Conservation (phyloP, 2,113 vertebrate species). For the Paraplagusia blochii region DNA sequence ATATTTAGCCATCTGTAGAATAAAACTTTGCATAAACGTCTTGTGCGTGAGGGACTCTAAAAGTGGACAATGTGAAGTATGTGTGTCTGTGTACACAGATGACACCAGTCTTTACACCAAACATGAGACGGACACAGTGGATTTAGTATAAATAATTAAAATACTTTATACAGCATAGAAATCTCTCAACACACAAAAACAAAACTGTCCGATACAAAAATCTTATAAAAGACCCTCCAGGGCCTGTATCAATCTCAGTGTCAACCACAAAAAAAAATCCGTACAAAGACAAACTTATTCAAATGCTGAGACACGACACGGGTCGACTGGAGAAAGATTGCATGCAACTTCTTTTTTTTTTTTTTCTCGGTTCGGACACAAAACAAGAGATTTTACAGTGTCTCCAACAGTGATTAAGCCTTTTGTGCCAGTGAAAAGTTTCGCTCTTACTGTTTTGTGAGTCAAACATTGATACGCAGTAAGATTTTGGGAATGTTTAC, state of each 20-base stretch:
- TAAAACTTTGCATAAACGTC: no score
- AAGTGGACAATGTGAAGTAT: no score
- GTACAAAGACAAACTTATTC: slow-evolving; percentile 67
- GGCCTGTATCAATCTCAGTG: slow-evolving; percentile 62
- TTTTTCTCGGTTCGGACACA: slow-evolving; percentile 33
- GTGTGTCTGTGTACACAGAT: neutral
- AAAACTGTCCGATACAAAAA: slow-evolving; percentile 75
- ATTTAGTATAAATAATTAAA: slow-evolving; percentile 78
- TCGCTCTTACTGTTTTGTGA: neutral
- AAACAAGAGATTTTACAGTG: slow-evolving; percentile 29
- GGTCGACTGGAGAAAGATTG: slow-evolving; percentile 48
- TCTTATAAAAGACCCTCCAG: slow-evolving; percentile 70
- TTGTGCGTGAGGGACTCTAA: no score
- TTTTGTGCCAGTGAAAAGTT: slow-evolving; percentile 51
- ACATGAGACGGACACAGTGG: slow-evolving; percentile 52
- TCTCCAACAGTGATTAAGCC: slow-evolving; percentile 58
- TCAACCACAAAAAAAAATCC: slow-evolving; percentile 57
- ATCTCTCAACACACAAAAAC: slow-evolving; percentile 71
- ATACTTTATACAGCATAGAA: slow-evolving; percentile 81
- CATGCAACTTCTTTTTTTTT: slow-evolving; percentile 64
- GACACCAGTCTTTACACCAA: slow-evolving; percentile 31
- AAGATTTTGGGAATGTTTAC: neutral
- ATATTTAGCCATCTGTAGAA: no score
- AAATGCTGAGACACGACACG: slow-evolving; percentile 53
- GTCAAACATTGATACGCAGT: neutral